Base-by-base conservation (phyloP, 2,113 vertebrate genomes). In the Atherinomorus stipes region DNA sequence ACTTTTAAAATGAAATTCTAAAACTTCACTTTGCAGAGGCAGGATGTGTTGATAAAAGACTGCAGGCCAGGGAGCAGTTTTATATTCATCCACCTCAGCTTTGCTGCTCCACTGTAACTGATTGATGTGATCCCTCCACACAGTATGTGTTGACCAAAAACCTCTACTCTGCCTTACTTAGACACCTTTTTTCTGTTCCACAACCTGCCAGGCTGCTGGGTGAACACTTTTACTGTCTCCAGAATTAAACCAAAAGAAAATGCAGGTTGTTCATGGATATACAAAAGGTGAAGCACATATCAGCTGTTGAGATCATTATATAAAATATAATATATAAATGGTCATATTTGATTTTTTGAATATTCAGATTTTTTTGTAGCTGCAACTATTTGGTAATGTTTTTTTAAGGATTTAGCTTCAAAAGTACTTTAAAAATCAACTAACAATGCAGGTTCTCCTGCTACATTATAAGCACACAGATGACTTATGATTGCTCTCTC, bases 31-130 rank as follows among this genome's bases (percentile, higher is more conserved):
- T 54, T 45, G 31, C 23, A 16, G 42, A 62, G 21, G 26, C 19
- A 28, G 45, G 19, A 47, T 26, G 62, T 59, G 52, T 31, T 50
- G 51, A 76, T 71, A 23, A 51, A 77, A 69, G 52, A 40, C 25
- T 31, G 45, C 31, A 56, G 49, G 54, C 54, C 54, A 26, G 37
- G 44, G 49, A 40, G 31, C 51, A 53, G 65, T 70, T 78, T 61
- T 34, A 54, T 50, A 54, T 8, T n/a, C 12, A 49, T 53, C 59
- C 28, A 44, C 23, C 40, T 52, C 4, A 63, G 67, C 42, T 70
- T 37, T 49, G 28, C 34, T 45, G 64, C 23, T 68, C 51, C 28
- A 13, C 19, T 50, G 23, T 16, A 3, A 44, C 26, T 26, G 25
- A 22, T 4, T 59, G 45, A 51, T 52, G 52, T 40, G 60, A 68